Percentiles rank a stretch among this genome's conserved stretches.
Conservation (phyloP, 1,140 invertebrate species). For the Eriocheir sinensis region DNA sequence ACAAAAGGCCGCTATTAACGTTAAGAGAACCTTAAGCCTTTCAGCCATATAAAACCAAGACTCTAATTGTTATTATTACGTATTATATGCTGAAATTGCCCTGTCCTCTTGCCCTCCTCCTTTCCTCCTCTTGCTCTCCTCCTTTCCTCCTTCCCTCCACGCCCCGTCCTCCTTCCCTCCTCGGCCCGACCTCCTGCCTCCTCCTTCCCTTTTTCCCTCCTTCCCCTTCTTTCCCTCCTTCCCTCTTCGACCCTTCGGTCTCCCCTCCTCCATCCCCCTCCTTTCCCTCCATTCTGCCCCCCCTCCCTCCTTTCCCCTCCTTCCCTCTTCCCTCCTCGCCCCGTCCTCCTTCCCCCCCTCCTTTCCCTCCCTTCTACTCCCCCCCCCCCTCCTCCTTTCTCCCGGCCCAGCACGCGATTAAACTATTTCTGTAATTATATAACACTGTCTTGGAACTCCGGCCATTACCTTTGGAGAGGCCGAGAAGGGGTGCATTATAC, state of each 20-base stretch:
- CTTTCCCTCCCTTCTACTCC: not conserved
- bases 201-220: too few relatives aligned
- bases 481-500: not conserved
- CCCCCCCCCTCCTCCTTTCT: not conserved
- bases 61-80: constrained; percentile 18
- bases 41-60: constrained; percentile 17
- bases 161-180: too few relatives aligned
- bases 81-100: constrained; percentile 26
- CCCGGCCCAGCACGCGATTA: constrained; percentile 6
- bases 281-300: not conserved
- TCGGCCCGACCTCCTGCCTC: too few relatives aligned
- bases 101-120: not conserved
- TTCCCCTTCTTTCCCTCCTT: not conserved
- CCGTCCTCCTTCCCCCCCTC: not conserved
- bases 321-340: not conserved
- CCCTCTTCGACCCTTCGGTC: too few relatives aligned
- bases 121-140: too few relatives aligned
- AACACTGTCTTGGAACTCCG: constrained; percentile 25
- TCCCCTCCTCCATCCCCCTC: too few relatives aligned
- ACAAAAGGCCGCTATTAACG: constrained; percentile 24
- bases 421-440: constrained; percentile 37
- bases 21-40: not conserved
- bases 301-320: not conserved
- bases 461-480: not conserved
- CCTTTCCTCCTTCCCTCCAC: too few relatives aligned